Evolutionary conservation across 2,888 invertebrate species (phyloP), one percentile per base, ranked within the genome.

Genomic region (Ptychoptera contaminata): DNA sequence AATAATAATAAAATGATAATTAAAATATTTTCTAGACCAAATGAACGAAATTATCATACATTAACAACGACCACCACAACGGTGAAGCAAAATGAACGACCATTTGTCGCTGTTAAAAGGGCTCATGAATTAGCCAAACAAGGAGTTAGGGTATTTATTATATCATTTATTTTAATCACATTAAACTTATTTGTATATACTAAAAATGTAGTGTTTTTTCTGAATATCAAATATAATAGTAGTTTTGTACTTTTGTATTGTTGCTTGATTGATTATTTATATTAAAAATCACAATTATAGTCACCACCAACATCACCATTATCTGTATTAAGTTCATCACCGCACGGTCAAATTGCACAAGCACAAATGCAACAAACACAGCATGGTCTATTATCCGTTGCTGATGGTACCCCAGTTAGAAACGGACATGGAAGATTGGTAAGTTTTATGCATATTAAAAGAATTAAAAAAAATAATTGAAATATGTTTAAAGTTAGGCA

Each of bases 71-170:
- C 49, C 16, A 51, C 47, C 23, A 48, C 54, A 41, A 52, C 50
- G 46, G 50, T 48, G 36, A 44, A 47, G 42, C 49, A 49, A 40
- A 54, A 54, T 46, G 78, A 78, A 56, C 65, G 78, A 50, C 77
- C 78, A 36, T 78, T 78, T 58, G 72, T 77, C 51, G 70, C 73
- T 16, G 71, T 76, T 11, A 74, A 73, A 56, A 64, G 73, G 51
- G 72, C 73, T 4, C 72, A 74, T 55, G 71, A 70, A 50, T 61
- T 63, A 47, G 52, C 49, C 12, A 52, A 51, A 48, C 52, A 50
- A 7, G 23, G 23, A 23, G 23, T 23, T 23, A 23, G 23, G 23
- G 23, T 23, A 45, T 44, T 40, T 43, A 43, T 15, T 43, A 43
- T 42, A 39, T 16, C 5, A 30, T 8, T 14, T 12, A 12, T 36